A percentile compares a stretch with the other conserved stretches of the same genome.
Conservation (phyloP, 2,888 invertebrate genomes). For the Pristionchus maxplancki region DNA sequence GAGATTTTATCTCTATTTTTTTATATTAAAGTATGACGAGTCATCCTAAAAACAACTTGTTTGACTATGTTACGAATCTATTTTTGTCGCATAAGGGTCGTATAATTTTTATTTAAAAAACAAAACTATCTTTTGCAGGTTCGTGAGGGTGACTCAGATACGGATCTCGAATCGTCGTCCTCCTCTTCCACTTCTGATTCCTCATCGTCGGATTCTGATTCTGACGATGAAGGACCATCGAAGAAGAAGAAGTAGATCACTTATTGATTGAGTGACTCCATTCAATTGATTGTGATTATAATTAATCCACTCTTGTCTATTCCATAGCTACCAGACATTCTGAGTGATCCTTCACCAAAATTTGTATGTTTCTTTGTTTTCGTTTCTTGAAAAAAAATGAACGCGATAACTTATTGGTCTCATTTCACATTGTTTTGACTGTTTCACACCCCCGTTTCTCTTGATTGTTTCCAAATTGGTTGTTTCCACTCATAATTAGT, state of each 20-base stretch:
- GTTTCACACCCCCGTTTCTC: not conserved
- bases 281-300: not conserved
- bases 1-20: not conserved
- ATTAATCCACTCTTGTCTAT: not conserved
- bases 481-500: not conserved
- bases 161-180: conserved; percentile 63
- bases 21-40: not conserved
- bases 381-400: not conserved
- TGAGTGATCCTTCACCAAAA: no score
- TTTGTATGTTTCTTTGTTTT: not conserved
- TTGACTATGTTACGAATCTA: no score
- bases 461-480: not conserved
- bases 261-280: not conserved
- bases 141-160: conserved; percentile 68
- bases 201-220: conserved; percentile 58
- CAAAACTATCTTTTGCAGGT: not conserved
- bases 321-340: not conserved
- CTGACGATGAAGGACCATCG: conserved; percentile 37
- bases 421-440: conserved; percentile 2
- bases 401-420: conserved; percentile 42
- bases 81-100: no score
- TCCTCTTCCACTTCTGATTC: conserved; percentile 54
- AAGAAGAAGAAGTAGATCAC: conserved; percentile 32
- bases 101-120: no score
- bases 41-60: no score